phyloP scores from a whole-genome alignment of 2,113 vertebrate species.

The Leucoraja erinaceus region DNA sequence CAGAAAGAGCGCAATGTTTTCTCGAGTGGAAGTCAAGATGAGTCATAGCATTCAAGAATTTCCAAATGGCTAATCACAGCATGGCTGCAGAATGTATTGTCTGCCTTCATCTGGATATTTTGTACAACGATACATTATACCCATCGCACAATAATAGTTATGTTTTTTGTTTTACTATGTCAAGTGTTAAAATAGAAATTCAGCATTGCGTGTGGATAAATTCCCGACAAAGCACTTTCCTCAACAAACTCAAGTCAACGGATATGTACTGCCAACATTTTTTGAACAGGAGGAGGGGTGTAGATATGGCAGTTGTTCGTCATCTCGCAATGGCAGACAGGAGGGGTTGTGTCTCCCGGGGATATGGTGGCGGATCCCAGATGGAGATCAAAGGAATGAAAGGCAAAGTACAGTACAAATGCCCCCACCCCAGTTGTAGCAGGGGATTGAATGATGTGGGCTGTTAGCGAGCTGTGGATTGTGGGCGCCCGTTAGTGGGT shows the following conservation, averaged over 20 bases:
- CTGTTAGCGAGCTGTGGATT: too few species aligned
- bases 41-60: neutral
- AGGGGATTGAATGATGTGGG: neutral
- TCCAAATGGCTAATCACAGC: neutral
- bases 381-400: neutral
- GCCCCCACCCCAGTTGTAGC: too few species aligned
- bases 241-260: neutral
- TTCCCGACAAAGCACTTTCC: neutral
- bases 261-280: too few species aligned
- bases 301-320: neutral
- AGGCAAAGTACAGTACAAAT: neutral
- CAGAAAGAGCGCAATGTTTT: neutral
- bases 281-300: neutral
- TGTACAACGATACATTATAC: neutral
- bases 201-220: neutral
- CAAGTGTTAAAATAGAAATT: neutral
- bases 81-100: neutral
- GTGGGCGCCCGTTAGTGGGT: neutral
- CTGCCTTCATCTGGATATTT: neutral
- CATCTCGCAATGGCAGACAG: neutral
- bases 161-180: neutral
- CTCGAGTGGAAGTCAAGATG: constrained; percentile 5
- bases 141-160: neutral
- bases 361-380: neutral
- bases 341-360: neutral